phyloP scores from a whole-genome alignment of 1,140 invertebrate species.

The Drosophila rufa region DNA sequence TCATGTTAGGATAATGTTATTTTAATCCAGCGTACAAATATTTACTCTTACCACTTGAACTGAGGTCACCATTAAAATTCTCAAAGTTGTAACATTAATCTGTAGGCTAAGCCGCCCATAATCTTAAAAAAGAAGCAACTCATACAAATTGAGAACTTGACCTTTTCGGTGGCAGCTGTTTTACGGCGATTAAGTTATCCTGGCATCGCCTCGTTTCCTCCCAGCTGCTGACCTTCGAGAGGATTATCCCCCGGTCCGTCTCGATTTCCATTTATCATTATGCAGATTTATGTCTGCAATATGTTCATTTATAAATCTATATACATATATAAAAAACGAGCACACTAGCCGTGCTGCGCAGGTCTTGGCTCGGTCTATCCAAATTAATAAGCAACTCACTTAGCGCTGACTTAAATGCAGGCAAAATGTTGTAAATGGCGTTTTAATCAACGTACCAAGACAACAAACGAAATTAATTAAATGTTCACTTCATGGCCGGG shows the following conservation, averaged over 20 bases:
- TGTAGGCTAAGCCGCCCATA: conserved; percentile 9
- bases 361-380: conserved; percentile 18
- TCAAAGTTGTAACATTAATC: conserved; percentile 10
- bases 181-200: conserved; percentile 36
- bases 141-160: conserved; percentile 38
- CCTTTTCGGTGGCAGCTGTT: conserved; percentile 42
- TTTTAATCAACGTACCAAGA: conserved; percentile 70
- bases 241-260: conserved; percentile 17
- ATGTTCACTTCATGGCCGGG: conserved; percentile 60
- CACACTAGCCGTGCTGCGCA: background rate
- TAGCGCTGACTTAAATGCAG: conserved; percentile 57
- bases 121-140: conserved; percentile 13
- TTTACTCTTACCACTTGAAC: conserved; percentile 2
- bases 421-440: conserved; percentile 73
- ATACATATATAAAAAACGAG: conserved; percentile 1
- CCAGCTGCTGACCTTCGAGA: conserved; percentile 18
- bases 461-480: conserved; percentile 79
- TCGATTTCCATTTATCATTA: conserved; percentile 43
- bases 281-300: conserved; percentile 40
- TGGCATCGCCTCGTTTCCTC: conserved; percentile 2
- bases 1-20: background rate
- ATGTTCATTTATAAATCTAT: conserved; percentile 41
- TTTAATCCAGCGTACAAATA: background rate
- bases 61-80: conserved; percentile 6
- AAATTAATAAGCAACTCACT: conserved; percentile 74